These are phyloP conservation scores for Bagarius yarrelli DNA, from an alignment of 2,113 vertebrate species.

Conservation along the genomic window DNA sequence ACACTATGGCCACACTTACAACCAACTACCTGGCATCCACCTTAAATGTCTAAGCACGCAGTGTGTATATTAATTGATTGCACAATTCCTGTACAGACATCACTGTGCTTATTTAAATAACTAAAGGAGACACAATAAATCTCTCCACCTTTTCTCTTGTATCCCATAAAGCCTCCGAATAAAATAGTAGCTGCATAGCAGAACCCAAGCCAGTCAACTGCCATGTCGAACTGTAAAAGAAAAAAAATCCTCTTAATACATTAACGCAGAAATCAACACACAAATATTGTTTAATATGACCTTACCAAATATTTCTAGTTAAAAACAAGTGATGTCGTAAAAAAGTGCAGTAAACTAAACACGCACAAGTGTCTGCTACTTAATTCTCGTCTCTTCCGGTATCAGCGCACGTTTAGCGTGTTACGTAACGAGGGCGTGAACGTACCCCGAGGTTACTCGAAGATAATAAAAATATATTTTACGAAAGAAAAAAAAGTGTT, in stretches of 20 bases:
- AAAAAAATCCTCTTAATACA: background rate
- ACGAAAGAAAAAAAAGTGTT: background rate
- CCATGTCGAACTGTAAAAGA: slow-evolving; percentile 27
- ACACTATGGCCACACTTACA: background rate
- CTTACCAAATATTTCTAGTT: background rate
- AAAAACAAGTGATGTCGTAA: background rate
- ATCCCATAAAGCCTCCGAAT: slow-evolving; percentile 83
- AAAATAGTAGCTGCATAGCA: slow-evolving; percentile 80
- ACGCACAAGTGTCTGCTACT: background rate
- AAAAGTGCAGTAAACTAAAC: background rate
- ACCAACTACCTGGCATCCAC: background rate
- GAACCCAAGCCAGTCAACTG: slow-evolving; percentile 87
- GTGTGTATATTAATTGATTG: background rate
- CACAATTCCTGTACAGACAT: background rate
- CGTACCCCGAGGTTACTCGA: background rate
- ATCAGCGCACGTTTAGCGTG: background rate
- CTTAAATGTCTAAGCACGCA: no score
- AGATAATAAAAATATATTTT: background rate
- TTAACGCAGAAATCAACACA: background rate
- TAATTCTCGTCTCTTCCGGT: background rate
- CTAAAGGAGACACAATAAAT: background rate
- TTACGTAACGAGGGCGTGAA: slow-evolving; percentile 25
- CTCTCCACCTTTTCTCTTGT: slow-evolving; percentile 82
- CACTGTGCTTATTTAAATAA: background rate
- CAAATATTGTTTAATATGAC: background rate